Evolutionary conservation across 2,888 invertebrate genomes (phyloP), one percentile per base, ranked within the genome.

Genomic region (Leptinotarsa haldemani): DNA sequence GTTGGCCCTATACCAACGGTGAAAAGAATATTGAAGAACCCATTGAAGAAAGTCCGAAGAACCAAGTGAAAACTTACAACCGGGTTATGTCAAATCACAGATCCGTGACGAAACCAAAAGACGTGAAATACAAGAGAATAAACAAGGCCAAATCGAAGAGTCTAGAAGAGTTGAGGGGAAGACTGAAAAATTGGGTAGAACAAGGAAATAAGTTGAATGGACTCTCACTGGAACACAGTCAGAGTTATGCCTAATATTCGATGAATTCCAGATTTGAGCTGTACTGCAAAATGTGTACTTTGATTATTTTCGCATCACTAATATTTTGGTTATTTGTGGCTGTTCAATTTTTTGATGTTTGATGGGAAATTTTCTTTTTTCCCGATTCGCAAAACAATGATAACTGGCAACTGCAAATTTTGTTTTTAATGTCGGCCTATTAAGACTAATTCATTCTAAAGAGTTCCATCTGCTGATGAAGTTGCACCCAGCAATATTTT

Each of bases 121-220:
- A 96, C 85, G 95, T 96, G 48, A 96, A 96, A 88, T 96, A 95
- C 88, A 95, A 95, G 86, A 91, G 95, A 84, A 96, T 95, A 86
- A 96, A 95, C 86, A 95, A 96, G 86, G 95, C 95, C 5, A 96
- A 96, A 85, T 95, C 95, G 76, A 95, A 95, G 88, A 95, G 95
- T 83, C 88, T 96, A 79, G 96, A 96, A 83, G 96, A 96, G 83
- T 85, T 96, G 73, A 88, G 95, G 3, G 96, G 95, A 0, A 90
- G 95, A 77, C 90, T 95, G 85, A 94, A 94, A 89, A 94, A 94
- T 86, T 94, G 95, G 92, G 95, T 95, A 50, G 95, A 95, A 71
- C 94, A 94, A 78, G 94, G 94, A 13, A 92, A 90, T 80, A 92
- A 93, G 84, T 85, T 93, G 79, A 90, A 92, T 46, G 91, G 92